Conservation (phyloP, 2,113 vertebrate species). For the Candoia aspera region DNA sequence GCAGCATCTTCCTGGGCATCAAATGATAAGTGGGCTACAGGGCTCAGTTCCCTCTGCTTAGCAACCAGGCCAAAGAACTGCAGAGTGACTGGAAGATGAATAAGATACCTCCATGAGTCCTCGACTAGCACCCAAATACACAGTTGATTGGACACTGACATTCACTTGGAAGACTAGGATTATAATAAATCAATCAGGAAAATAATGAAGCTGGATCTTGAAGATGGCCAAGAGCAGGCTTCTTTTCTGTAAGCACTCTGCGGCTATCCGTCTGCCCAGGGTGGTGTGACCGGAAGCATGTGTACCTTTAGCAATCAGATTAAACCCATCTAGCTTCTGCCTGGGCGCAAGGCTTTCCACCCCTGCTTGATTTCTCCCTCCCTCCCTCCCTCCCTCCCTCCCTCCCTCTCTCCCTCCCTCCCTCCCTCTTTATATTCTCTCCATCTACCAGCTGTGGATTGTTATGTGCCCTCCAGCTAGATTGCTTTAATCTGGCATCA, state of each 20-base stretch:
- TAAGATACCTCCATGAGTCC: not conserved
- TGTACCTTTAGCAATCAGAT: not conserved
- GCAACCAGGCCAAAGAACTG: not conserved
- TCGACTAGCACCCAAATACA: not conserved
- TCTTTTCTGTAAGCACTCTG: rapidly evolving
- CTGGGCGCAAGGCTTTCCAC: not conserved
- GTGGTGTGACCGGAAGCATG: not conserved
- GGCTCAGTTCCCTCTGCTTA: not conserved
- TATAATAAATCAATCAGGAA: not conserved
- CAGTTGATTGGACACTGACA: not conserved
- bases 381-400: not conserved
- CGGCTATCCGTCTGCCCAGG: not conserved
- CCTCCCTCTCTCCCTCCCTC: not conserved
- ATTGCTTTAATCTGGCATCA: not conserved
- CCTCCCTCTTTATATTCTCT: not conserved
- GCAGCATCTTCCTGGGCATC: not conserved
- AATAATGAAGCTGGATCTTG: not conserved
- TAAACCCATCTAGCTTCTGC: not conserved
- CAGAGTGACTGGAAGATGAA: not conserved
- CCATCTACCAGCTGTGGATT: not conserved
- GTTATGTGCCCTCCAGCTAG: not conserved
- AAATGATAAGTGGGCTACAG: not conserved
- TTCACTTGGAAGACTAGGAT: not conserved
- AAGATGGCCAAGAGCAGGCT: not conserved
- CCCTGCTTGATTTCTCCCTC: not conserved